Evolutionary conservation across 2,113 vertebrate genomes (phyloP).

Genomic region (Chinchilla lanigera): DNA sequence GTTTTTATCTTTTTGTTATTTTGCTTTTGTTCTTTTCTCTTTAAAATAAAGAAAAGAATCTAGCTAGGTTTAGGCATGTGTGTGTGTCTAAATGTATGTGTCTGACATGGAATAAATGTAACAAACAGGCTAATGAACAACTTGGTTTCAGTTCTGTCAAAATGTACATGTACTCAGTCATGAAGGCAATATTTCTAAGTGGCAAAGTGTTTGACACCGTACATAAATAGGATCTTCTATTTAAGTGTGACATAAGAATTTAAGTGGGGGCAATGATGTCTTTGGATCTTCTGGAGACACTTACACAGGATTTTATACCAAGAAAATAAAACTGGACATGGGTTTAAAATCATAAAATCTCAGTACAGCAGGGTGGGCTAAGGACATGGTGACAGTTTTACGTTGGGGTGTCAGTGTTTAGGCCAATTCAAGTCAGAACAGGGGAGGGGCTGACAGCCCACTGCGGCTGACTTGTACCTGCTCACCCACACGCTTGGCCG

Average conservation of each 20-base stretch:
- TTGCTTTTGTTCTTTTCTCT: too few species aligned
- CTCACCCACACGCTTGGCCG: accelerated
- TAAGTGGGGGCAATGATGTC: background rate
- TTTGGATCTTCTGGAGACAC: background rate
- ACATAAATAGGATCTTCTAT: background rate
- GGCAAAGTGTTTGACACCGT: background rate
- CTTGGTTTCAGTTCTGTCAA: constrained; percentile 3
- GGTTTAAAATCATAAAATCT: constrained; percentile 19
- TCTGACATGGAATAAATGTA: background rate
- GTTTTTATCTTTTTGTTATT: too few species aligned
- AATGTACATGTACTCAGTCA: background rate
- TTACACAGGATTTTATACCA: background rate
- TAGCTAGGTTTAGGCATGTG: background rate
- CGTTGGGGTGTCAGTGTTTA: background rate
- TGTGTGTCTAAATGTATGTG: background rate
- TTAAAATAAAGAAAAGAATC: too few species aligned
- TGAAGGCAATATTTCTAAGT: background rate
- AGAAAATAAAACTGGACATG: background rate
- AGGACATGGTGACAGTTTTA: background rate
- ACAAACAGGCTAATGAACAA: background rate
- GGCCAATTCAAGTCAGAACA: background rate
- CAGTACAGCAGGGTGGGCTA: background rate
- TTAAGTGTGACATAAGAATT: background rate
- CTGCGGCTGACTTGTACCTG: background rate
- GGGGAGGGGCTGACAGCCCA: accelerated